phyloP scores from a whole-genome alignment of 2,113 vertebrate species.

The Muntiacus reevesi region DNA sequence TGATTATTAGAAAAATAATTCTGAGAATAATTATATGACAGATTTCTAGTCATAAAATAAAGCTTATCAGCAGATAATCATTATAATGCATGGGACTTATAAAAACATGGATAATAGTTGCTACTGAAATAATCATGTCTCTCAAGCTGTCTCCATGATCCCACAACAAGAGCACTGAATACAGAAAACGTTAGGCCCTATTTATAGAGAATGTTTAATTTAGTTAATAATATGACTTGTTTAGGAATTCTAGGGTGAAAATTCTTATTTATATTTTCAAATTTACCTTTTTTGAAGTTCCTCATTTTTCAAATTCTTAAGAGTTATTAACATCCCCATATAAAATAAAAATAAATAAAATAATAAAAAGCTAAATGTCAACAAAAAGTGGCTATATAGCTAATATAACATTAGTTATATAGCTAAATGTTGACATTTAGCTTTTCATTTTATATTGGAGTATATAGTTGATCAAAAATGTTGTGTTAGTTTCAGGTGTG shows the following conservation, averaged over 20 bases:
- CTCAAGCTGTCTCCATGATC: not conserved
- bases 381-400: no score
- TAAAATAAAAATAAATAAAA: no score
- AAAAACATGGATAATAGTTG: not conserved
- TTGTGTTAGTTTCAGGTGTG: not conserved
- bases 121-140: not conserved
- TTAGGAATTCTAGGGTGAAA: not conserved
- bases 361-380: no score
- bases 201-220: not conserved
- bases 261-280: not conserved
- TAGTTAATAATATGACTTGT: not conserved
- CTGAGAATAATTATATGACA: not conserved
- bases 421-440: not conserved
- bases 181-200: not conserved
- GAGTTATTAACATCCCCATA: not conserved
- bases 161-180: not conserved
- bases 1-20: not conserved
- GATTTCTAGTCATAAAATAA: not conserved
- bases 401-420: no score
- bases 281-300: not conserved
- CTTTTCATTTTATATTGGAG: not conserved
- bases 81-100: not conserved
- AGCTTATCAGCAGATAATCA: not conserved
- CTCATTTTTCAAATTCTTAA: not conserved
- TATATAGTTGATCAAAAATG: not conserved